Conservation (phyloP, 2,113 vertebrate species). For the Marmota flaviventris region DNA sequence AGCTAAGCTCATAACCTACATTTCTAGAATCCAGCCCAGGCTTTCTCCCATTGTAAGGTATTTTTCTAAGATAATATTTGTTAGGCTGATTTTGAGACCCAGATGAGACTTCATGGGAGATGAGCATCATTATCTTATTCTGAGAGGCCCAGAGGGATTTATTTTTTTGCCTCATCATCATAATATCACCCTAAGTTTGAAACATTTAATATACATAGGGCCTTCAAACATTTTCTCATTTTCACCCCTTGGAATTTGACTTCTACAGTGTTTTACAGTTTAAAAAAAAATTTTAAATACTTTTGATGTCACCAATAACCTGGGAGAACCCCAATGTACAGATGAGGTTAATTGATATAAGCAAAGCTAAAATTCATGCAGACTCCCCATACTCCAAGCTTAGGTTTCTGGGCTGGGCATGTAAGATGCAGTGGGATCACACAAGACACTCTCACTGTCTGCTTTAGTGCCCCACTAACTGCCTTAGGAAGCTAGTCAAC, state of each 20-base stretch:
- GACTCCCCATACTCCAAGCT: neutral
- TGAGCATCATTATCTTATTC: neutral
- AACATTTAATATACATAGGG: neutral
- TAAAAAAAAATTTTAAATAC: neutral
- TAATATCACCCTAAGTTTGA: neutral
- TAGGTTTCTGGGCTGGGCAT: neutral
- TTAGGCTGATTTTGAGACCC: slow-evolving; percentile 14
- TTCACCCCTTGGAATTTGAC: neutral
- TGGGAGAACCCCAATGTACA: neutral
- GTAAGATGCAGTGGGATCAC: neutral
- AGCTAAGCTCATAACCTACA: neutral
- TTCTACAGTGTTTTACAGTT: slow-evolving; percentile 2
- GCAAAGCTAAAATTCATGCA: neutral
- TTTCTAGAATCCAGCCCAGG: neutral
- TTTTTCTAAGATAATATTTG: slow-evolving; percentile 30
- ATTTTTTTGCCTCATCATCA: neutral
- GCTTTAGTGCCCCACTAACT: neutral
- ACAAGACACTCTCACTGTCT: neutral
- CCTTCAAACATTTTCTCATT: slow-evolving; percentile 4
- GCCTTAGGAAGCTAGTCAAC: neutral
- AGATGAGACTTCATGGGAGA: neutral
- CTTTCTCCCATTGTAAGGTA: neutral
- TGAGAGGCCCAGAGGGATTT: neutral
- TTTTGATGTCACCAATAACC: neutral
- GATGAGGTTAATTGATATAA: neutral